A percentile compares a stretch with the other conserved stretches of the same genome.
Evolutionary conservation across 1,140 invertebrate species (phyloP).

Genomic region (Acromyrmex heyeri): DNA sequence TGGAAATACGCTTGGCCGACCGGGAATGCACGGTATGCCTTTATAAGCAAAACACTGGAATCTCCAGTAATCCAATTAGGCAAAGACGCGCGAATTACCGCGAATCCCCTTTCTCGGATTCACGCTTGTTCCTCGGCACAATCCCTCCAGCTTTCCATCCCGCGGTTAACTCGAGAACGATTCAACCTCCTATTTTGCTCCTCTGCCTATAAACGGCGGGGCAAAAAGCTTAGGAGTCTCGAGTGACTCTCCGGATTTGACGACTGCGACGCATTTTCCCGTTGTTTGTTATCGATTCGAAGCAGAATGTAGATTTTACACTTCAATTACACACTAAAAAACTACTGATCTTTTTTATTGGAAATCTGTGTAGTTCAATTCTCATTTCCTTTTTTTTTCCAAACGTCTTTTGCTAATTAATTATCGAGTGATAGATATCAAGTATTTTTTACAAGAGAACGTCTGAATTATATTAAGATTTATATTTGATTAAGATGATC

Average conservation of each 20-base stretch:
- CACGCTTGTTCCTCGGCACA: conserved; percentile 56
- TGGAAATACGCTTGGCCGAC: conserved; percentile 43
- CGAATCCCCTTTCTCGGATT: conserved; percentile 63
- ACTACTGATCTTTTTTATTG: background rate
- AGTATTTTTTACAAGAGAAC: background rate
- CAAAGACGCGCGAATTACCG: conserved; percentile 73
- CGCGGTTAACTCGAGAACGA: conserved; percentile 44
- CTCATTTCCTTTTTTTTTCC: background rate
- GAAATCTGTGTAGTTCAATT: background rate
- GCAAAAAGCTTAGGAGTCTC: conserved; percentile 29
- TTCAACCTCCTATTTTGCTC: conserved; percentile 30
- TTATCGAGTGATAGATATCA: background rate
- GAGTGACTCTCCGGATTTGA: conserved; percentile 9
- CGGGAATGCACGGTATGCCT: conserved; percentile 64
- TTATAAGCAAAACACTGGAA: conserved; percentile 75
- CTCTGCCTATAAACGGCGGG: conserved; percentile 13
- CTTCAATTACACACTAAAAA: background rate
- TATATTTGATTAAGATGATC: conserved; percentile 17
- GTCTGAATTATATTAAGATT: background rate
- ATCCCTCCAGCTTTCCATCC: conserved; percentile 19
- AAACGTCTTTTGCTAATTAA: background rate
- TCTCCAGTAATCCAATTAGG: conserved; percentile 75
- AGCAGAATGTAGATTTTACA: background rate
- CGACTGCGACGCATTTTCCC: background rate
- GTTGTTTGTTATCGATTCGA: background rate